Conservation (phyloP, 2,888 invertebrate genomes). For the Tipula helvola region DNA sequence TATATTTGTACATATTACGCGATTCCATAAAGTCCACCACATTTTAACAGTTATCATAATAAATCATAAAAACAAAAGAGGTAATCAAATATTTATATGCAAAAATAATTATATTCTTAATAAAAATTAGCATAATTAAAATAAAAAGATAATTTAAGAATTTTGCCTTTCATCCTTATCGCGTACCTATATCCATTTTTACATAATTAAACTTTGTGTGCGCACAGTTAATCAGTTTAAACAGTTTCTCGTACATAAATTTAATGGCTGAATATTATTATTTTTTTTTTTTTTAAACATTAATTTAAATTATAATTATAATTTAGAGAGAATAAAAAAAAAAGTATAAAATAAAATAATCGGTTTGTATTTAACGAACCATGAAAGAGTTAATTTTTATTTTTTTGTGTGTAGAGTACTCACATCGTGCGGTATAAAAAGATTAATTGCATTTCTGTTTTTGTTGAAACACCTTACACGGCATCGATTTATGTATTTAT, state of each 20-base stretch:
- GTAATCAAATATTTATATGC: background rate
- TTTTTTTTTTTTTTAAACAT: background rate
- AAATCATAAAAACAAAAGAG: too few relatives aligned
- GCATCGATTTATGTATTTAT: background rate
- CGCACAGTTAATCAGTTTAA: background rate
- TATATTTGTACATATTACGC: too few relatives aligned
- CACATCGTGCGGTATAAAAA: background rate
- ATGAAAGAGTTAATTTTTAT: background rate
- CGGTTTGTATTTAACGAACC: background rate
- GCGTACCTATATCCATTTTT: too few relatives aligned
- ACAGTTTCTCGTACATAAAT: background rate
- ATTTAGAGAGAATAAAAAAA: background rate
- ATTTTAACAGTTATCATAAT: too few relatives aligned
- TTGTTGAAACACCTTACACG: background rate
- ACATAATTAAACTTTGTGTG: background rate
- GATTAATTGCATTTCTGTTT: background rate
- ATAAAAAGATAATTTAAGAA: background rate
- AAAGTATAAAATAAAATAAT: background rate
- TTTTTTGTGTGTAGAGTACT: background rate
- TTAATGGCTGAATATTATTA: background rate
- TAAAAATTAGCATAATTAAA: background rate
- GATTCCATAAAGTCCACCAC: too few relatives aligned
- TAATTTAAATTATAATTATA: background rate
- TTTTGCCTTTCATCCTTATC: background rate
- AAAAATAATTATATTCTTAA: background rate